Base-by-base conservation (phyloP, 2,888 invertebrate genomes). In the Melitaea athalia region DNA sequence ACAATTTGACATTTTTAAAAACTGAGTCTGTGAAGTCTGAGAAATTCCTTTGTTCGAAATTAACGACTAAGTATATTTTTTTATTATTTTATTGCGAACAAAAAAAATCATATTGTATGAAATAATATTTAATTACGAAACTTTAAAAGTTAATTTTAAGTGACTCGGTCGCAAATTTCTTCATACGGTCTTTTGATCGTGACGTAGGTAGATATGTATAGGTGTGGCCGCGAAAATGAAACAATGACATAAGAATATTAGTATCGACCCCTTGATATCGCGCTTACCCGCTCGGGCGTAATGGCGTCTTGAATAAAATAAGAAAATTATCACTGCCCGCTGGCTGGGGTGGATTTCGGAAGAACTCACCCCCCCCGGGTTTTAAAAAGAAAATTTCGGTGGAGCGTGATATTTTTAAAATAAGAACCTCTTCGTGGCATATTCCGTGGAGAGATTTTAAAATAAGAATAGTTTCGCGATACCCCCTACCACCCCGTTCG, bases 331-430 rank as follows among this genome's bases (percentile, higher is more conserved):
- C 90, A 88, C 89, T 88, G 89, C 89, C 91, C 89, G 87, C 83
- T 81, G 83, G 85, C 81, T 78, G 75, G 86, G 86, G 86, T 77
- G 88, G 89, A 87, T 90, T 91, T 91, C 89, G 89, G 91, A 89
- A 90, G 89, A 88, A 88, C 87, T 85, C 89, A 88, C 87, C 86
- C 87, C 87, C 88, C 87, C 75, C 85, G 79, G 64, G 69, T 89
- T 89, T 89, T 90, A 86, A 91, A 92, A 92, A 79, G 92, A 92
- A 91, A 91, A 91, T 91, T 91, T 92, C 86, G 92, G 91, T 91
- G 88, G 89, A 91, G 91, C 92, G 91, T 91, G 91, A 91, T 92
- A 92, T 92, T 92, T 92, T 91, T 88, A 92, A 91, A 92, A 91
- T 90, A 90, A 91, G 87, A 91, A 90, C 87, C 89, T 91, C 91